Conservation (phyloP, 2,888 invertebrate genomes). For the Steinernema hermaphroditum region DNA sequence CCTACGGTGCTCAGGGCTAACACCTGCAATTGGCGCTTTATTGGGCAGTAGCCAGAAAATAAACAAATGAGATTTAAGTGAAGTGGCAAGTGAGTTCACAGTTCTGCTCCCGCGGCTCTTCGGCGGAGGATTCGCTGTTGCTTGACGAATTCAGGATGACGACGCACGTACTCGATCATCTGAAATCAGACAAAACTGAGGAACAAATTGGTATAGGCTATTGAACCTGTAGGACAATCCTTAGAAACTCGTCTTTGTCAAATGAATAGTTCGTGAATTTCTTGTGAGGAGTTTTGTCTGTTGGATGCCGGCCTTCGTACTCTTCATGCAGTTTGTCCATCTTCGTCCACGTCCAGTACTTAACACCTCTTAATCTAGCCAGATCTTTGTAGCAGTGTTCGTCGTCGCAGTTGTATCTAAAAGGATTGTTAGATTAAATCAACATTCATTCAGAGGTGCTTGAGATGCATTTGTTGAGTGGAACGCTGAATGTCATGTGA, state of each 20-base stretch:
- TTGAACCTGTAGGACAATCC: slow-evolving; percentile 72
- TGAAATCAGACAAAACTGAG: slow-evolving; percentile 47
- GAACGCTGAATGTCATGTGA: no score
- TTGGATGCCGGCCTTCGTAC: slow-evolving; percentile 72
- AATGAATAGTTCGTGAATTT: slow-evolving; percentile 96
- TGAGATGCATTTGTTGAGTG: no score
- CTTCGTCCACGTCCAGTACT: slow-evolving; percentile 83
- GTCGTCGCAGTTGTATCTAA: slow-evolving; percentile 93
- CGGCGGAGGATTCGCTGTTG: slow-evolving; percentile 41
- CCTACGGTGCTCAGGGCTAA: slow-evolving; percentile 11
- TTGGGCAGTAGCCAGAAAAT: slow-evolving; percentile 71
- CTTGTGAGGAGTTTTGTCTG: slow-evolving; percentile 73
- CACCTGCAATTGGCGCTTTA: background rate
- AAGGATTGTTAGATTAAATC: slow-evolving; percentile 46
- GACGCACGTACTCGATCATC: slow-evolving; percentile 57
- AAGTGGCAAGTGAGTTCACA: slow-evolving; percentile 32
- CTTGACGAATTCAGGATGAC: slow-evolving; percentile 55
- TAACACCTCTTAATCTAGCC: slow-evolving; percentile 74
- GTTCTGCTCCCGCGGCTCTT: slow-evolving; percentile 29
- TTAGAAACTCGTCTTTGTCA: slow-evolving; percentile 81
- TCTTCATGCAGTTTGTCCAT: slow-evolving; percentile 77
- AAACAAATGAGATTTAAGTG: slow-evolving; percentile 73
- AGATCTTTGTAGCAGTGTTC: slow-evolving; percentile 91
- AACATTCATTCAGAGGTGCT: no score
- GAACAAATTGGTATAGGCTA: background rate